These are phyloP conservation scores for Synanthedon vespiformis DNA, from an alignment of 2,888 invertebrate genomes.

Conservation along the genomic window DNA sequence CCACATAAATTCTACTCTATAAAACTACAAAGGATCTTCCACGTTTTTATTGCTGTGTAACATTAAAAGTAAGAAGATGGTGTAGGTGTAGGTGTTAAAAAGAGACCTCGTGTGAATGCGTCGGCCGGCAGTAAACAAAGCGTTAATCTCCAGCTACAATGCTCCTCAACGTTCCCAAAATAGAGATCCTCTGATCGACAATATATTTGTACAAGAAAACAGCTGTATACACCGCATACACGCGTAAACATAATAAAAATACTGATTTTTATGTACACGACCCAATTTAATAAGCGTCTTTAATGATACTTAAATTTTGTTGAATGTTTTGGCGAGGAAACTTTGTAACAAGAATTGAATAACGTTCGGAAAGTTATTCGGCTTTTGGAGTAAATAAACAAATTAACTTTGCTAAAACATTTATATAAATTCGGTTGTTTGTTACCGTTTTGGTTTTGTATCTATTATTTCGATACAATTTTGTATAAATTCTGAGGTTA, in stretches of 20 bases:
- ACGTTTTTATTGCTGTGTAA: no score
- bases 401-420: neutral
- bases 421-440: no score
- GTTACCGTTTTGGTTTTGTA: no score
- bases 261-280: neutral
- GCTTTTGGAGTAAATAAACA: neutral
- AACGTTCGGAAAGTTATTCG: neutral
- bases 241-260: neutral
- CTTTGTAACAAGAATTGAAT: neutral
- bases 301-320: neutral
- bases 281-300: neutral
- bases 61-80: no score
- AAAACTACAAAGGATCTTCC: no score
- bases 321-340: neutral
- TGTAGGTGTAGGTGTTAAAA: no score
- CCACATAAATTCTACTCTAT: no score
- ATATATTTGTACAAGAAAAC: constrained; percentile 9
- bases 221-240: neutral
- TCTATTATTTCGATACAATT: no score
- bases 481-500: no score
- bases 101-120: no score
- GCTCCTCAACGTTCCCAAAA: constrained; percentile 7
- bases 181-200: constrained; percentile 10
- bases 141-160: constrained; percentile 7
- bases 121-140: constrained; percentile 3